phyloP scores from a whole-genome alignment of 2,888 invertebrate genomes.

The Dolichomitus sp. region DNA sequence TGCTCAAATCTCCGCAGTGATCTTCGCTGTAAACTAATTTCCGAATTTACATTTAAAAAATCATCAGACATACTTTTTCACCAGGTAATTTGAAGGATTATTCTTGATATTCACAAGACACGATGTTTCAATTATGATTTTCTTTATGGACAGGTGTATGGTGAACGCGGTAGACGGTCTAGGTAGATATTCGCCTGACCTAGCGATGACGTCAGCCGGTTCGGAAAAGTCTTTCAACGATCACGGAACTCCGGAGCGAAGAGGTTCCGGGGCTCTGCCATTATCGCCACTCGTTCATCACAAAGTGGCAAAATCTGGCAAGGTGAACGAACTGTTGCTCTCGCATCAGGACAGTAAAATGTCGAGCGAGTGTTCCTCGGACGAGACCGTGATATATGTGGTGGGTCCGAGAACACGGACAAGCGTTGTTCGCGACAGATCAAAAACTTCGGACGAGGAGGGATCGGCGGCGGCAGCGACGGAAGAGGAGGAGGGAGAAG shows the following conservation, averaged over 20 bases:
- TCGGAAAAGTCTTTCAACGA: constrained; percentile 81
- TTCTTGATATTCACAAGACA: not conserved
- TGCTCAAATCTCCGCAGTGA: not conserved
- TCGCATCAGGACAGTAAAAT: constrained; percentile 83
- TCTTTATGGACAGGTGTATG: constrained; percentile 79
- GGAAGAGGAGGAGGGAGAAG: constrained; percentile 45
- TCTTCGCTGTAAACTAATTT: no score
- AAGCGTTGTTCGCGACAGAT: constrained; percentile 51
- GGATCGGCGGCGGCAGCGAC: constrained; percentile 58
- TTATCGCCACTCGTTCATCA: constrained; percentile 60
- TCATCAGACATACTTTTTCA: no score
- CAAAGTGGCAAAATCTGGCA: constrained; percentile 69
- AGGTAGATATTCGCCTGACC: constrained; percentile 72
- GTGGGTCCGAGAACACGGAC: constrained; percentile 76
- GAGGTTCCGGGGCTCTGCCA: constrained; percentile 67
- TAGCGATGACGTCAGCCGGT: constrained; percentile 39
- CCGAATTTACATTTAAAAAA: no score
- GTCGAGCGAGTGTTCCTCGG: constrained; percentile 86
- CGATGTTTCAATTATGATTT: constrained; percentile 61
- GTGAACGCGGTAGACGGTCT: constrained; percentile 90
- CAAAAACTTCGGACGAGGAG: constrained; percentile 81
- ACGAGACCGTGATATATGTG: constrained; percentile 85
- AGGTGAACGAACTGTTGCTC: constrained; percentile 80
- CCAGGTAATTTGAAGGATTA: not conserved
- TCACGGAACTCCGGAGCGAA: constrained; percentile 81